Percentiles rank a stretch among this genome's conserved stretches.
These are phyloP conservation scores for Sphaerodactylus townsendi DNA, from an alignment of 2,113 vertebrate species.

Conservation along the genomic window DNA sequence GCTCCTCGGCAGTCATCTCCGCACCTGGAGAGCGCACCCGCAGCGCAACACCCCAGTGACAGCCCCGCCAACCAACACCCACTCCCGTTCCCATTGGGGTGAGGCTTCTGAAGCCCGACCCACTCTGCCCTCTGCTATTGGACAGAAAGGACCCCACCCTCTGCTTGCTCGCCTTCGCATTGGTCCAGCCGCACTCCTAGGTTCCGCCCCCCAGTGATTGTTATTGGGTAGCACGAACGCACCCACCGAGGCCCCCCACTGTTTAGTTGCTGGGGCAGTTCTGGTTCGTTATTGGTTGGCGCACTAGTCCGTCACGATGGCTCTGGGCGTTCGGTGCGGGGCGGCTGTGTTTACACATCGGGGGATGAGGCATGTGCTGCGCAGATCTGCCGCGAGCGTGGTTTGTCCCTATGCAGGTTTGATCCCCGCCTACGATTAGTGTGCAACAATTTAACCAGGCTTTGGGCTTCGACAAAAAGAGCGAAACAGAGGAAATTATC, in stretches of 20 bases:
- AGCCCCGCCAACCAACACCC: not conserved
- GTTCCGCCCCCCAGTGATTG: not conserved
- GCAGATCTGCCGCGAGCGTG: accelerated
- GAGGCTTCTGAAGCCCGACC: not conserved
- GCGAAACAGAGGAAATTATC: not conserved
- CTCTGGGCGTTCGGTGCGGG: accelerated
- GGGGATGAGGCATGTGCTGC: not conserved
- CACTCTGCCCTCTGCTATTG: not conserved
- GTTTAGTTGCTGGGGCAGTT: slow-evolving; percentile 48
- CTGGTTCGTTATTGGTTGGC: not conserved
- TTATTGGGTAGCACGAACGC: not conserved
- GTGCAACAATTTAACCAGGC: not conserved
- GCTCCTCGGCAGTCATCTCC: not conserved
- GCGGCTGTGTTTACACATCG: not conserved
- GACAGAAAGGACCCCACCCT: accelerated
- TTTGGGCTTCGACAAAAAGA: not conserved
- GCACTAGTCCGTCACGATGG: not conserved
- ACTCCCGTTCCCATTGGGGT: not conserved
- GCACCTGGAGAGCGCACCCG: no score
- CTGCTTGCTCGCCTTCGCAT: not conserved
- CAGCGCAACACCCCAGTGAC: not conserved
- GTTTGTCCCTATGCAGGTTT: accelerated
- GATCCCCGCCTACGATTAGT: not conserved
- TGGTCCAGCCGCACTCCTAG: not conserved
- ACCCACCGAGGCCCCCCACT: not conserved